A percentile compares a stretch with the other conserved stretches of the same genome.
Conservation (phyloP, 2,888 invertebrate genomes). For the Caenorhabditis doughertyi region DNA sequence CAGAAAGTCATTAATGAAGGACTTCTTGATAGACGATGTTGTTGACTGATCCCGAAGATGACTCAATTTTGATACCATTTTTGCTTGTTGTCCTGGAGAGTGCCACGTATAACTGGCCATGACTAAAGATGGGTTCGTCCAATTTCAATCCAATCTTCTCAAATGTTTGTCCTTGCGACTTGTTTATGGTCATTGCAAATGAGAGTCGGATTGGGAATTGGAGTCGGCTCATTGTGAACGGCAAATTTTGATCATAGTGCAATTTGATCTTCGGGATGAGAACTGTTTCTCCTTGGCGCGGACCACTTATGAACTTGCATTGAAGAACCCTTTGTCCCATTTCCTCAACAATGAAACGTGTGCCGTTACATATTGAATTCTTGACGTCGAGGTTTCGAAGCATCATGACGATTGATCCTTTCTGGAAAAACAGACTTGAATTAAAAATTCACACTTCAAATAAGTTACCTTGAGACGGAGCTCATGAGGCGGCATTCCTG, state of each 20-base stretch:
- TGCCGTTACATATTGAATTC: conserved; percentile 4
- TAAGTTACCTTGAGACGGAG: neutral
- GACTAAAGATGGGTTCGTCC: neutral
- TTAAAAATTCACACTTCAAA: too few species aligned
- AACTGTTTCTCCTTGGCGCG: neutral
- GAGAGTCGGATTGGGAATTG: conserved; percentile 4
- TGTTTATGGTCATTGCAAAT: conserved; percentile 1
- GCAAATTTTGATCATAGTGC: neutral
- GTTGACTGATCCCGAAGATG: too few species aligned
- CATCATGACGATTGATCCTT: conserved; percentile 3
- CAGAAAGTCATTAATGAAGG: too few species aligned
- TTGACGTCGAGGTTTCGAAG: conserved; percentile 1
- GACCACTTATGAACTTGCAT: neutral
- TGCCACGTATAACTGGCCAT: conserved; percentile 3
- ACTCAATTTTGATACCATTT: neutral
- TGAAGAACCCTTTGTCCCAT: conserved; percentile 4
- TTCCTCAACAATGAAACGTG: neutral
- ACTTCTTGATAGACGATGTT: too few species aligned
- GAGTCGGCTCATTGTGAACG: neutral
- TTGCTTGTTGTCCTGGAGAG: neutral
- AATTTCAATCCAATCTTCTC: neutral
- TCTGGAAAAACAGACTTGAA: too few species aligned
- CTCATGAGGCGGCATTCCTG: neutral
- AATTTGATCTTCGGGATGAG: neutral
- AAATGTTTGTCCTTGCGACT: neutral